Percentiles rank a stretch among this genome's conserved stretches.
These are phyloP conservation scores for Mungos mungo DNA, from an alignment of 2,113 vertebrate genomes.

Conservation along the genomic window DNA sequence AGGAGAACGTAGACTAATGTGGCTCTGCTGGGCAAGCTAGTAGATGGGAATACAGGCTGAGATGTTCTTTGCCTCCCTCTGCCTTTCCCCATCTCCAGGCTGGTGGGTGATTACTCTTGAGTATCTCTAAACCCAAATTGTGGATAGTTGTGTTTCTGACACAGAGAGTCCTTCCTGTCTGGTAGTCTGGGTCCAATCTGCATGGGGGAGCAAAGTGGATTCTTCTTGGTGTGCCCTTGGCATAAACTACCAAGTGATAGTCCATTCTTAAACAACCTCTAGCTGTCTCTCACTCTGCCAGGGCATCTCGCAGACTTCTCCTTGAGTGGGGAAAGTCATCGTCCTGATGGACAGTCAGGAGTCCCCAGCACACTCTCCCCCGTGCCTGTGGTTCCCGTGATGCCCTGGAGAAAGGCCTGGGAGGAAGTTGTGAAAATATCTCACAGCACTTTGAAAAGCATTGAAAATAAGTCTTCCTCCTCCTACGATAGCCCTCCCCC, in stretches of 20 bases:
- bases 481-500: too few species aligned
- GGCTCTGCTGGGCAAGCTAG: not conserved
- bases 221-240: not conserved
- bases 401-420: not conserved
- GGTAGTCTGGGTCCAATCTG: not conserved
- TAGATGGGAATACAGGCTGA: not conserved
- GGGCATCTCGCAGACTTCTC: not conserved
- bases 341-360: not conserved
- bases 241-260: not conserved
- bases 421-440: not conserved
- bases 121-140: not conserved
- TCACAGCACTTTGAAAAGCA: not conserved
- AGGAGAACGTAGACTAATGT: not conserved
- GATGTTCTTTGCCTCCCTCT: not conserved
- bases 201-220: not conserved
- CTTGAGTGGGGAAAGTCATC: not conserved
- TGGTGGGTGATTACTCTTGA: not conserved
- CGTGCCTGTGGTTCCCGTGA: not conserved
- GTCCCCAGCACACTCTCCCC: too few species aligned
- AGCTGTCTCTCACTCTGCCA: not conserved
- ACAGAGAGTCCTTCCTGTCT: not conserved
- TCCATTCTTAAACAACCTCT: not conserved
- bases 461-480: not conserved
- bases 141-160: not conserved
- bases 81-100: not conserved